These are phyloP conservation scores for Cavia aperea DNA, from an alignment of 2,113 vertebrate species.

Conservation along the genomic window DNA sequence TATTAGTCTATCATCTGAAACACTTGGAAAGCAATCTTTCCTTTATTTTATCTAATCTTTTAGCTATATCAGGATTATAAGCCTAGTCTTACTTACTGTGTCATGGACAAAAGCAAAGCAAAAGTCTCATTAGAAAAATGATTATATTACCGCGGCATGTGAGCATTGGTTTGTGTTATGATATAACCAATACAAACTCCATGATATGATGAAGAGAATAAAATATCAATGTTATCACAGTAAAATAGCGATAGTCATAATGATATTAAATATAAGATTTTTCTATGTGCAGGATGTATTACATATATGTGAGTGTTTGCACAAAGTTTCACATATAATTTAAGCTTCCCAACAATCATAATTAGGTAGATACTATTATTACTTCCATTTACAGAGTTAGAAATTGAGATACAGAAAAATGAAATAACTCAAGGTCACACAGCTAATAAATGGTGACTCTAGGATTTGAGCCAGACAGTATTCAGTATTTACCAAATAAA, in stretches of 20 bases:
- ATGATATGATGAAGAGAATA: neutral
- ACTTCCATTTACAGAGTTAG: neutral
- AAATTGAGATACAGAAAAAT: slow-evolving; percentile 37
- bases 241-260: slow-evolving; percentile 1
- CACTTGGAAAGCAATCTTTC: neutral
- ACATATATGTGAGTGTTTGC: neutral
- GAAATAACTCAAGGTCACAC: neutral
- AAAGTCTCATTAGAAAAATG: slow-evolving; percentile 38
- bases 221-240: neutral
- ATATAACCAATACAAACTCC: neutral
- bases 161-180: neutral
- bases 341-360: neutral
- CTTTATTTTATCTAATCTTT: neutral
- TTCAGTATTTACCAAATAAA: neutral
- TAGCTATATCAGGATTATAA: neutral
- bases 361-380: slow-evolving; percentile 22
- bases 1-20: neutral
- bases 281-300: neutral
- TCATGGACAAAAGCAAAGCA: neutral
- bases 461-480: neutral
- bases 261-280: neutral
- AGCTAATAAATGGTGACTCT: neutral
- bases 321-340: neutral
- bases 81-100: neutral
- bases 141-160: neutral